These are phyloP conservation scores for Carettochelys insculpta DNA, from an alignment of 2,113 vertebrate species.

Conservation along the genomic window DNA sequence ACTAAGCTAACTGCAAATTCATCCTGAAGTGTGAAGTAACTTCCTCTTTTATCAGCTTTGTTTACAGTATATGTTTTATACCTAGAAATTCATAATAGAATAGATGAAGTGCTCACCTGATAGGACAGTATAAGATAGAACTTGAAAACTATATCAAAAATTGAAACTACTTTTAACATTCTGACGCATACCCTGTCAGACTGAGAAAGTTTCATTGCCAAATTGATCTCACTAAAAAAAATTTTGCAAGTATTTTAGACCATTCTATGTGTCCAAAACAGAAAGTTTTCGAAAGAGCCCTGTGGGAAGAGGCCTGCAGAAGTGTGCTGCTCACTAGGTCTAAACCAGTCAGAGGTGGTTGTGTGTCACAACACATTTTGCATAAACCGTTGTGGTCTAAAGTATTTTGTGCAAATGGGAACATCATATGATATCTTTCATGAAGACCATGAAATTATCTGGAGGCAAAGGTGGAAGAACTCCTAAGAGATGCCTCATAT, in stretches of 20 bases:
- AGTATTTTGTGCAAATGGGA: slow-evolving; percentile 7
- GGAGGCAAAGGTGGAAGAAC: neutral
- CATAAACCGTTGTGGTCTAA: neutral
- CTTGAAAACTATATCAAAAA: neutral
- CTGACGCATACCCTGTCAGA: neutral
- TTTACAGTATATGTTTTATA: neutral
- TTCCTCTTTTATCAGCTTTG: neutral
- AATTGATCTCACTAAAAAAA: neutral
- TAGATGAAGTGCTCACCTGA: neutral
- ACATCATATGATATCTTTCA: slow-evolving; percentile 15
- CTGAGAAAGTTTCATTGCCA: neutral
- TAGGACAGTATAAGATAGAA: neutral
- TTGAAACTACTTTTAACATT: neutral
- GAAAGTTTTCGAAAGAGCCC: neutral
- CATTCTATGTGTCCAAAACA: neutral
- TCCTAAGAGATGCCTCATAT: neutral
- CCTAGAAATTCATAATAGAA: neutral
- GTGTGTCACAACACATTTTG: slow-evolving; percentile 51
- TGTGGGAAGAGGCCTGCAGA: slow-evolving; percentile 37
- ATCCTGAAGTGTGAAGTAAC: neutral
- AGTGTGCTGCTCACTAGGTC: slow-evolving; percentile 6
- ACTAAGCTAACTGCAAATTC: neutral
- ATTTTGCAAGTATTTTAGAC: neutral
- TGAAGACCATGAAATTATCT: neutral
- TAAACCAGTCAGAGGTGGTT: slow-evolving; percentile 32